phyloP scores from a whole-genome alignment of 2,888 invertebrate species.

The Rhimphoctona megacephalus region DNA sequence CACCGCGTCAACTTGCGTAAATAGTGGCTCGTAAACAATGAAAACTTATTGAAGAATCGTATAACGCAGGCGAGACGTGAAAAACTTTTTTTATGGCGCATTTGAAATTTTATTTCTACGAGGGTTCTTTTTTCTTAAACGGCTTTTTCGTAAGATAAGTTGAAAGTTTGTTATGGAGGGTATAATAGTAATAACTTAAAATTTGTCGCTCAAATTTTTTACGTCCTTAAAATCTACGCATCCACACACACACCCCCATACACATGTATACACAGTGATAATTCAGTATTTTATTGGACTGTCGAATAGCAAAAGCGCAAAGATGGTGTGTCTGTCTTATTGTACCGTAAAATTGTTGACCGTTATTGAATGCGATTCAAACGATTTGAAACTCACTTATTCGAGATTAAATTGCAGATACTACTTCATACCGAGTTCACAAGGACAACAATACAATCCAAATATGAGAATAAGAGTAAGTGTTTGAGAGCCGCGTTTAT shows the following conservation, averaged over 20 bases:
- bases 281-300: not conserved
- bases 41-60: conserved; percentile 58
- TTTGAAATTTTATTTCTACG: conserved; percentile 48
- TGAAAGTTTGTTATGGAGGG: conserved; percentile 23
- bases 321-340: not conserved
- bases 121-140: conserved; percentile 44
- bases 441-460: conserved; percentile 54
- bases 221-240: not conserved
- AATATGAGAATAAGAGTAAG: not conserved
- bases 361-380: not conserved
- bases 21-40: conserved; percentile 54
- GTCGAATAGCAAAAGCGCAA: not conserved
- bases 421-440: not conserved
- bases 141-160: not conserved
- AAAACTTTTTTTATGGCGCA: conserved; percentile 55
- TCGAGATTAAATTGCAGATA: conserved; percentile 45
- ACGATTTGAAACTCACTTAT: conserved; percentile 40
- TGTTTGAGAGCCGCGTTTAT: too few species aligned
- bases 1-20: conserved; percentile 41
- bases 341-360: not conserved
- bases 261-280: not conserved
- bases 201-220: conserved; percentile 21
- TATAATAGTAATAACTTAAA: conserved; percentile 9
- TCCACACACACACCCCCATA: not conserved
- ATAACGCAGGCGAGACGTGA: conserved; percentile 39